Evolutionary conservation across 1,140 invertebrate genomes (phyloP).

Genomic region (Chrysomallon squamiferum): DNA sequence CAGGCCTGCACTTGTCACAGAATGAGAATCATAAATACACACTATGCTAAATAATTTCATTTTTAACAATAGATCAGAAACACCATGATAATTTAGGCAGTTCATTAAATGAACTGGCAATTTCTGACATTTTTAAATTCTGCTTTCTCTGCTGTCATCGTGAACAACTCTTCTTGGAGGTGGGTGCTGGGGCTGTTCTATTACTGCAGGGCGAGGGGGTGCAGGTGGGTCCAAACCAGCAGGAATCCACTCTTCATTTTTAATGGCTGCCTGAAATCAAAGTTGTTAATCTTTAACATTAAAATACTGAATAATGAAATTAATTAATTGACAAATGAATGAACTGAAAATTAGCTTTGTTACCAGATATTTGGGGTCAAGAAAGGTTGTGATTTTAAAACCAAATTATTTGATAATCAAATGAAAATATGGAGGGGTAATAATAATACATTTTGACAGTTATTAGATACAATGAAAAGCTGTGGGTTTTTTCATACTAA

Average conservation of each 20-base stretch:
- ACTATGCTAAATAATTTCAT: too few relatives aligned
- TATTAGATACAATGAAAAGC: too few relatives aligned
- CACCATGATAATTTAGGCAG: too few relatives aligned
- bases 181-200: background rate
- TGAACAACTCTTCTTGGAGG: background rate
- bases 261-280: constrained; percentile 36
- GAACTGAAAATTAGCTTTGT: background rate
- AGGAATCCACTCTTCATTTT: constrained; percentile 43
- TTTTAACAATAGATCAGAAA: too few relatives aligned
- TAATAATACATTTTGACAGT: background rate
- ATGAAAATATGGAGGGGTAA: too few relatives aligned
- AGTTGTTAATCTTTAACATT: background rate
- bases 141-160: background rate
- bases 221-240: constrained; percentile 17
- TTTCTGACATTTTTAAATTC: too few relatives aligned
- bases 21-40: too few relatives aligned
- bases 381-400: background rate
- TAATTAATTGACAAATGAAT: background rate
- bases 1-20: too few relatives aligned
- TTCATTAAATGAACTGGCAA: too few relatives aligned
- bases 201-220: background rate
- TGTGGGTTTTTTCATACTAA: too few relatives aligned
- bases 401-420: background rate
- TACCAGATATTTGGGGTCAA: background rate
- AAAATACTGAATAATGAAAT: background rate